Conservation (phyloP, 2,888 invertebrate genomes). For the Euproctis similis region DNA sequence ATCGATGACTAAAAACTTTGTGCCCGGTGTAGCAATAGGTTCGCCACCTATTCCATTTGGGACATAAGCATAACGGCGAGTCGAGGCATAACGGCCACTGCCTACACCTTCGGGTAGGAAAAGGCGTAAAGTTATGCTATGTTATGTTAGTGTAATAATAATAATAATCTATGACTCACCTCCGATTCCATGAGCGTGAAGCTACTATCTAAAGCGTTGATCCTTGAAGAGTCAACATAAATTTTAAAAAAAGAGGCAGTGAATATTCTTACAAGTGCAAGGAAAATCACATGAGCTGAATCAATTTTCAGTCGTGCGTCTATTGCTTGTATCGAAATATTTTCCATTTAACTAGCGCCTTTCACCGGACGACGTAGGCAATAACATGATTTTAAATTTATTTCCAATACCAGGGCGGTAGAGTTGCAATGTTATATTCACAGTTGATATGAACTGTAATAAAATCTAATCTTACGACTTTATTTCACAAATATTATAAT, state of each 20-base stretch:
- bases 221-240: not conserved
- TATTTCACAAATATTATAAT: not conserved
- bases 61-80: no score
- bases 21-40: no score
- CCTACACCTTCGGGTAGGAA: no score
- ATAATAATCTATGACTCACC: not conserved
- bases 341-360: constrained; percentile 58
- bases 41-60: no score
- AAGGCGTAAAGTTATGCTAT: no score
- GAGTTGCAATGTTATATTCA: constrained; percentile 25
- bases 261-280: constrained; percentile 18
- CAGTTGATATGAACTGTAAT: constrained; percentile 14
- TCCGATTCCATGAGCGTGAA: not conserved
- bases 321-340: constrained; percentile 62
- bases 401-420: constrained; percentile 40
- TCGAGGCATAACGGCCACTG: no score
- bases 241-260: not conserved
- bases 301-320: constrained; percentile 44
- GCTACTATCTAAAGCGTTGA: not conserved
- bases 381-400: constrained; percentile 60
- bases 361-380: constrained; percentile 41
- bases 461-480: constrained; percentile 17
- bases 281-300: constrained; percentile 49
- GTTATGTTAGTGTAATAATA: not conserved
- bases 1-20: no score